These are phyloP conservation scores for Whitmania pigra DNA, from an alignment of 1,140 invertebrate species.

Conservation along the genomic window DNA sequence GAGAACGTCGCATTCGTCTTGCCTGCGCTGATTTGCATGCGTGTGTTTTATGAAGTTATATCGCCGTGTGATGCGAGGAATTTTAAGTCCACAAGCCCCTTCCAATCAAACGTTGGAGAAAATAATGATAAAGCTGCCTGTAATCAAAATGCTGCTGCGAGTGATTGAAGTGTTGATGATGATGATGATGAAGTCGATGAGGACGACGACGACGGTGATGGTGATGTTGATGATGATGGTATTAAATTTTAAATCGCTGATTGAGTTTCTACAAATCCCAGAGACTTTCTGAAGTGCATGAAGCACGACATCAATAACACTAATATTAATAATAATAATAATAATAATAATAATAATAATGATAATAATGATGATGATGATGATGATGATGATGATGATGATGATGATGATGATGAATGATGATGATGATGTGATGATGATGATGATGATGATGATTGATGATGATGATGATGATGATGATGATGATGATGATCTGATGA, in stretches of 20 bases:
- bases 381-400: neutral
- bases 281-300: too few species aligned
- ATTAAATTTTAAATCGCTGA: too few species aligned
- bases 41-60: too few species aligned
- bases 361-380: neutral
- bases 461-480: constrained; percentile 11
- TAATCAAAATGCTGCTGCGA: too few species aligned
- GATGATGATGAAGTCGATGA: neutral
- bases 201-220: neutral
- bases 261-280: too few species aligned
- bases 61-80: too few species aligned
- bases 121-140: too few species aligned
- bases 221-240: neutral
- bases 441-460: neutral
- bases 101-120: too few species aligned
- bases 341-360: neutral
- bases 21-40: too few species aligned
- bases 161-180: neutral
- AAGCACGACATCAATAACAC: neutral
- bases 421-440: constrained; percentile 7
- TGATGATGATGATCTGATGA: neutral
- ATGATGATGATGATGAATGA: neutral
- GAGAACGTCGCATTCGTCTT: too few species aligned
- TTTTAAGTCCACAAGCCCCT: too few species aligned
- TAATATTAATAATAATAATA: neutral